phyloP scores from a whole-genome alignment of 2,888 invertebrate genomes.

The Notocelia uddmanniana region DNA sequence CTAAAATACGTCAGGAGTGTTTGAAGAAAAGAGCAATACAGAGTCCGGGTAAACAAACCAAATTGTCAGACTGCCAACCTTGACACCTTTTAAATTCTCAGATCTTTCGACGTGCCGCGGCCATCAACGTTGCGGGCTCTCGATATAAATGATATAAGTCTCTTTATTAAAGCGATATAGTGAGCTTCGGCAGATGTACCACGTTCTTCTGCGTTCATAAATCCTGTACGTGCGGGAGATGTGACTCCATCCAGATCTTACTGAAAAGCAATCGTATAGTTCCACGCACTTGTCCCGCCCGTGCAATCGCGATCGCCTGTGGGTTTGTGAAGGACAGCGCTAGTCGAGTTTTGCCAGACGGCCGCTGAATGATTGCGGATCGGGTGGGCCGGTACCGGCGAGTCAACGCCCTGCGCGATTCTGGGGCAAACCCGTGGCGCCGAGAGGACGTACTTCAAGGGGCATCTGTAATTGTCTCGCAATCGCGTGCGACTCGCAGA shows the following conservation, averaged over 20 bases:
- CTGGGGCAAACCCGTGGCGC: conserved; percentile 52
- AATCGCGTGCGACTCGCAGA: conserved; percentile 10
- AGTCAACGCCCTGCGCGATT: conserved; percentile 51
- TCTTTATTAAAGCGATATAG: conserved; percentile 61
- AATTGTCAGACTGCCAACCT: conserved; percentile 38
- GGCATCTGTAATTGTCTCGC: conserved; percentile 39
- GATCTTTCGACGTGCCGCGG: conserved; percentile 36
- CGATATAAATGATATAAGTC: conserved; percentile 57
- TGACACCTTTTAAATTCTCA: conserved; percentile 38
- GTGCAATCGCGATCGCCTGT: conserved; percentile 13
- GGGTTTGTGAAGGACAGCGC: conserved; percentile 35
- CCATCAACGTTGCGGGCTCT: conserved; percentile 17
- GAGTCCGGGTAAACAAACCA: conserved; percentile 26
- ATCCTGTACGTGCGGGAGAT: conserved; percentile 58
- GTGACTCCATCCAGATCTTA: conserved; percentile 28
- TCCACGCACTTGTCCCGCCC: conserved; percentile 16
- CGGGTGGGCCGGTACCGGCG: conserved; percentile 39
- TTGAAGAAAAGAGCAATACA: conserved; percentile 21
- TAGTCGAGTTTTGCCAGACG: conserved; percentile 36
- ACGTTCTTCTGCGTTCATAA: conserved; percentile 56
- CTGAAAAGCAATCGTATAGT: conserved; percentile 20
- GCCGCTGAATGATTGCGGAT: conserved; percentile 38
- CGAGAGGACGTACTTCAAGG: conserved; percentile 62
- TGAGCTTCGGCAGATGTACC: conserved; percentile 64
- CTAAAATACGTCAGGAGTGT: conserved; percentile 14